Conservation (phyloP, 2,113 vertebrate species). For the Otocyon megalotis region DNA sequence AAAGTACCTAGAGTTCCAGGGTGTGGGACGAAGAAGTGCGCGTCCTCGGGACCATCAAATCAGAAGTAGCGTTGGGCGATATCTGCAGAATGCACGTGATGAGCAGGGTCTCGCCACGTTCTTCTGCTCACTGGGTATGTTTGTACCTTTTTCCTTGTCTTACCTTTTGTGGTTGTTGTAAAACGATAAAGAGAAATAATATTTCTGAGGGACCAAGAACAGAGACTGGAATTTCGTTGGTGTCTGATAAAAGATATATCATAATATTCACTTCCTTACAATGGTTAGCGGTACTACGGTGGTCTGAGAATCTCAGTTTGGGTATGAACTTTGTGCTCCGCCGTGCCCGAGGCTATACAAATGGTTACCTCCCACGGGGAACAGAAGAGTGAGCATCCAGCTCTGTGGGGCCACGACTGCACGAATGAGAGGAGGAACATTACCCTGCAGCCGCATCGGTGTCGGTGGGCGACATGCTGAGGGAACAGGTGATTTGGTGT, state of each 20-base stretch:
- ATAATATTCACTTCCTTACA: background rate
- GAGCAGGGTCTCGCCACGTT: background rate
- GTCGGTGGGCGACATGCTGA: background rate
- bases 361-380: background rate
- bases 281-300: background rate
- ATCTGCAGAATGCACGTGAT: background rate
- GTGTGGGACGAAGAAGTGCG: background rate
- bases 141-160: background rate
- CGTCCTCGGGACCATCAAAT: background rate
- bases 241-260: background rate
- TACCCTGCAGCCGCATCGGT: background rate
- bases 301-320: background rate
- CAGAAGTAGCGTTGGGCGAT: background rate
- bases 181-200: background rate
- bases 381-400: background rate
- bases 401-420: background rate
- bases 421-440: slow-evolving; percentile 10
- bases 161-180: background rate
- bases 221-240: background rate
- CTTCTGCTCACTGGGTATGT: background rate
- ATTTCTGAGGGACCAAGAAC: background rate
- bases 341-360: background rate
- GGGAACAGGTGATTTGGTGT: background rate
- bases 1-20: background rate
- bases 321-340: background rate